These are phyloP conservation scores for Phenganax marumi DNA, from an alignment of 92 coral and sea anemone species.

Conservation along the genomic window DNA sequence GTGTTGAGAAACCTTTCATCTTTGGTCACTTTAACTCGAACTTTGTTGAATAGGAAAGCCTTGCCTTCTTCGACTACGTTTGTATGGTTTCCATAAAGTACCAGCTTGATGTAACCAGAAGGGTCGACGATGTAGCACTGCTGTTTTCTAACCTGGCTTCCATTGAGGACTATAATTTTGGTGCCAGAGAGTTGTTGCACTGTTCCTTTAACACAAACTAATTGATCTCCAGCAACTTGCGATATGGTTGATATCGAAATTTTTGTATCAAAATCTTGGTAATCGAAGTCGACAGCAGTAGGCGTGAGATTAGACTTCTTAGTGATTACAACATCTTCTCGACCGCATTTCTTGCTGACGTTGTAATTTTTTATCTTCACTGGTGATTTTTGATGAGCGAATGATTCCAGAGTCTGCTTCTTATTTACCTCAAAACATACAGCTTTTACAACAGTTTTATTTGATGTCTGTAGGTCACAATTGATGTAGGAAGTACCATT, in stretches of 20 bases:
- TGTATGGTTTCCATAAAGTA: constrained; percentile 52
- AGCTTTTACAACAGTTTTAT: constrained; percentile 29
- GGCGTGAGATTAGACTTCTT: constrained; percentile 48
- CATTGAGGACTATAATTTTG: constrained; percentile 46
- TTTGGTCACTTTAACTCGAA: constrained; percentile 48
- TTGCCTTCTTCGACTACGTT: constrained; percentile 50
- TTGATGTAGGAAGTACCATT: constrained; percentile 55
- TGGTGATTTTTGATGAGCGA: constrained; percentile 59
- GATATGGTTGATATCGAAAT: constrained; percentile 55
- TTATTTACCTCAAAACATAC: constrained; percentile 56
- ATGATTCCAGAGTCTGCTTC: constrained; percentile 56
- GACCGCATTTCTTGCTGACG: constrained; percentile 59
- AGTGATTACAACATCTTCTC: constrained; percentile 50
- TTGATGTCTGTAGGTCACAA: constrained; percentile 55
- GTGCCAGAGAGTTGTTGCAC: too few species aligned
- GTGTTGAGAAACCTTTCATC: constrained; percentile 41
- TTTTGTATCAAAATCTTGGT: constrained; percentile 38
- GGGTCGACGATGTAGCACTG: constrained; percentile 53
- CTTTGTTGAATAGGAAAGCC: constrained; percentile 57
- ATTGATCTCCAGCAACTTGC: too few species aligned
- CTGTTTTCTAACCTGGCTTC: constrained; percentile 50
- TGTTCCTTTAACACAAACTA: too few species aligned
- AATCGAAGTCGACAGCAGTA: constrained; percentile 39
- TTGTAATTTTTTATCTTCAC: constrained; percentile 56
- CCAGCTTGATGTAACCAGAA: constrained; percentile 55